phyloP scores from a whole-genome alignment of 2,888 invertebrate genomes.

The Drosophila differens region DNA sequence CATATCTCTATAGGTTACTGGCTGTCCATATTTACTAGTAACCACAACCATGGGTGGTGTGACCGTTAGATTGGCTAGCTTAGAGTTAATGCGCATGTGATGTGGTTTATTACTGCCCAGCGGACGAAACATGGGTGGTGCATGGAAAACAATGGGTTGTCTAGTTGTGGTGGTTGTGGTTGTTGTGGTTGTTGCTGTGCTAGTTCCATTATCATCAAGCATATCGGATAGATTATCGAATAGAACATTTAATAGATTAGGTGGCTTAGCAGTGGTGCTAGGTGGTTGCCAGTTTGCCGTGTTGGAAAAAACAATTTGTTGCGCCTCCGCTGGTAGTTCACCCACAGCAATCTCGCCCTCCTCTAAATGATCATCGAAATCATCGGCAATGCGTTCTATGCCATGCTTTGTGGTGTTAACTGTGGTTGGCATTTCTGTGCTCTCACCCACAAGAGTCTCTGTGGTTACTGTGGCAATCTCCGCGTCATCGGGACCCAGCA shows the following conservation, averaged over 20 bases:
- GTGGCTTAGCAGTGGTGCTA: conserved; percentile 32
- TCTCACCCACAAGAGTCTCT: conserved; percentile 39
- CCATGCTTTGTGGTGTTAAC: conserved; percentile 34
- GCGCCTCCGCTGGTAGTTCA: conserved; percentile 69
- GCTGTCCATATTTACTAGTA: conserved; percentile 63
- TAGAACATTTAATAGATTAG: conserved; percentile 66
- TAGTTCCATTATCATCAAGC: conserved; percentile 55
- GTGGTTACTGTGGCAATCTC: conserved; percentile 35
- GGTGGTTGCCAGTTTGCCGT: conserved; percentile 33
- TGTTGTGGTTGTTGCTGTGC: conserved; percentile 24
- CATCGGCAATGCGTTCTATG: conserved; percentile 72
- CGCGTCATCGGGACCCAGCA: conserved; percentile 79
- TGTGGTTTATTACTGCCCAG: conserved; percentile 67
- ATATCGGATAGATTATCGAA: conserved; percentile 78
- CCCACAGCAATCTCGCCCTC: conserved; percentile 72
- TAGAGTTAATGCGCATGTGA: conserved; percentile 80
- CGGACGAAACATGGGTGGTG: conserved; percentile 78
- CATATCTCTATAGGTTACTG: conserved; percentile 66
- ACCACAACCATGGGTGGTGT: conserved; percentile 70
- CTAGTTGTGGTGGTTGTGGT: conserved; percentile 35
- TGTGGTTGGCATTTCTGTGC: conserved; percentile 23
- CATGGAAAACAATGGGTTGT: conserved; percentile 27
- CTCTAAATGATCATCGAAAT: conserved; percentile 66
- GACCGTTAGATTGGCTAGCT: conserved; percentile 79
- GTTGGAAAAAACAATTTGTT: conserved; percentile 50